A percentile compares a stretch with the other conserved stretches of the same genome.
These are phyloP conservation scores for Toxotes chatareus DNA, from an alignment of 2,113 vertebrate genomes.

Conservation along the genomic window DNA sequence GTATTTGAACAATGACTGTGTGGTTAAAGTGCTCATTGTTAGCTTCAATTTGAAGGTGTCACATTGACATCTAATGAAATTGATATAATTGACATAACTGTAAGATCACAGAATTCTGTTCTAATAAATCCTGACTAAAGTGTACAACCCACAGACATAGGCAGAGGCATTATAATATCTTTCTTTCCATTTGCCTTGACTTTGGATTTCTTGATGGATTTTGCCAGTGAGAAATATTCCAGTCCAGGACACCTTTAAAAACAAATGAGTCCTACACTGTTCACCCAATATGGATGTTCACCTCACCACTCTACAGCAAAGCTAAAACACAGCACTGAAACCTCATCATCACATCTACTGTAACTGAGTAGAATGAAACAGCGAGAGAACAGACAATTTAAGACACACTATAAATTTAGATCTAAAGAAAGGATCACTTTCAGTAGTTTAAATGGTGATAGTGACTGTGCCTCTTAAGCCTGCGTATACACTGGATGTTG, in stretches of 20 bases:
- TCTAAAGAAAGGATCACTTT: background rate
- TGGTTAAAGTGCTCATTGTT: conserved; percentile 5
- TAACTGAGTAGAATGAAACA: background rate
- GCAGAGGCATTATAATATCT: no score
- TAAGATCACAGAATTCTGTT: background rate
- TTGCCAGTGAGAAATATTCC: background rate
- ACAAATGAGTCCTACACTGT: background rate
- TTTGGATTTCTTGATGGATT: no score
- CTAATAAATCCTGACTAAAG: no score
- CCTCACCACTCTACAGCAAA: background rate
- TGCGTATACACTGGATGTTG: no score
- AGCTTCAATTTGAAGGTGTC: background rate
- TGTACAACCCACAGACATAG: no score
- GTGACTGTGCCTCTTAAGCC: background rate
- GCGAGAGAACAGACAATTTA: background rate
- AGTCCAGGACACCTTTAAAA: background rate
- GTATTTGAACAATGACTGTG: background rate
- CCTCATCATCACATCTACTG: background rate
- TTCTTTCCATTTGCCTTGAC: background rate
- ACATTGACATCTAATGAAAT: background rate
- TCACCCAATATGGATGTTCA: background rate
- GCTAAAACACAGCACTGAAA: background rate
- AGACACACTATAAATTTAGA: background rate
- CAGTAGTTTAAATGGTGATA: background rate
- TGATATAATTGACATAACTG: background rate